Evolutionary conservation across 2,113 vertebrate species (phyloP).

Genomic region (Butastur rufipennis): DNA sequence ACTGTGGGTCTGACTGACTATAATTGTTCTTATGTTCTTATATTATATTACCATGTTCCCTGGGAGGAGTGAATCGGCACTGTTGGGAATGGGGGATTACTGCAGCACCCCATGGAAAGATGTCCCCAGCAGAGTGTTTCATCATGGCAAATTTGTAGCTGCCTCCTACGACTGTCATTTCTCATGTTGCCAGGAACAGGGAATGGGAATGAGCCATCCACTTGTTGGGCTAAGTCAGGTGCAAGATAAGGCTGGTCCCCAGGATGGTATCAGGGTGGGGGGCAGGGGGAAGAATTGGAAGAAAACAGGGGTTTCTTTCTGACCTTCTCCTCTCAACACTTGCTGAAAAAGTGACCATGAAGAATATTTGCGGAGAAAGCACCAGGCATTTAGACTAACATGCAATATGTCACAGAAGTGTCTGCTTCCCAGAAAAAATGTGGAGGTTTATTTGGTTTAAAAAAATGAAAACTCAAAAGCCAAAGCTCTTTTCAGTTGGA

Average conservation of each 20-base stretch:
- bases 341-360: neutral
- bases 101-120: neutral
- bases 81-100: neutral
- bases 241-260: neutral
- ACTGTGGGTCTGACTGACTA: neutral
- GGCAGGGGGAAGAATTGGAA: neutral
- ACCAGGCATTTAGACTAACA: neutral
- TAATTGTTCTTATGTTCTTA: neutral
- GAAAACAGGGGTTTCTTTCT: neutral
- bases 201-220: neutral
- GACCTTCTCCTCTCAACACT: neutral
- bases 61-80: rapidly evolving
- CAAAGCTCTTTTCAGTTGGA: neutral
- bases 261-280: neutral
- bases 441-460: neutral
- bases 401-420: neutral
- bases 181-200: neutral
- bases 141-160: neutral
- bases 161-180: rapidly evolving
- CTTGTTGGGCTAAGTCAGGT: neutral
- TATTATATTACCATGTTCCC: neutral
- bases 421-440: neutral
- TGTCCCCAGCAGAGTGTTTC: neutral
- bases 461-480: neutral
- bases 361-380: neutral